Evolutionary conservation across 1,140 invertebrate species (phyloP), one percentile per base, ranked within the genome.

Genomic region (Planococcus citri): DNA sequence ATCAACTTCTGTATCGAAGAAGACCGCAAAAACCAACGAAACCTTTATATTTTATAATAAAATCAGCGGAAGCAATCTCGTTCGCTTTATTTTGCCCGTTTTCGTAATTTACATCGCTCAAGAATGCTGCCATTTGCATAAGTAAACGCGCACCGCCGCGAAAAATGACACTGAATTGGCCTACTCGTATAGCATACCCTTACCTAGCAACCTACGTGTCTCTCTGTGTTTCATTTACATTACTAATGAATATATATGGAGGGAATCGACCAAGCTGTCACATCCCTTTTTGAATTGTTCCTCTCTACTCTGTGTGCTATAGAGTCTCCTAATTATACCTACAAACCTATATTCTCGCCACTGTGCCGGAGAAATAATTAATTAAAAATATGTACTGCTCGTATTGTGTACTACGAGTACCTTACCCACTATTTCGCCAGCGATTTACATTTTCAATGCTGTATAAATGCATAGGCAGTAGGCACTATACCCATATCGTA

Each of bases 201-300:
- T n/a, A n/a, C n/a, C n/a, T 14, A 37, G 41, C 2, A 9, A 51
- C 41, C 29, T 33, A 20, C 41, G 41, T n/a, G 10, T 14, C 6
- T 37, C 14, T 37, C 33, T 14, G n/a, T 51, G 41, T 6, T 51
- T 51, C 41, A 51, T 51, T 51, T 51, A 51, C 41, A 51, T 51
- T 51, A 51, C 41, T 51, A 51, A 51, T 51, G 41, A 51, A 51
- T 51, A 51, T 51, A 51, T 51, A 51, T 51, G 41, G 6, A n/a
- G 17, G 6, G 10, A n/a, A 3, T 14, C 10, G 41, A 14, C 6
- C 6, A 37, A 37, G 14, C 33, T 8, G 33, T 37, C 6, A 37
- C 33, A 37, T 37, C 33, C 33, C n/a, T n/a, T 37, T 37, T 37
- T 37, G 41, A 51, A 51, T 51, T 51, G 41, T 51, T 51, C 2